Percentiles rank a stretch among this genome's conserved stretches.
Evolutionary conservation across 1,140 invertebrate species (phyloP).

Genomic region (Apis florea): DNA sequence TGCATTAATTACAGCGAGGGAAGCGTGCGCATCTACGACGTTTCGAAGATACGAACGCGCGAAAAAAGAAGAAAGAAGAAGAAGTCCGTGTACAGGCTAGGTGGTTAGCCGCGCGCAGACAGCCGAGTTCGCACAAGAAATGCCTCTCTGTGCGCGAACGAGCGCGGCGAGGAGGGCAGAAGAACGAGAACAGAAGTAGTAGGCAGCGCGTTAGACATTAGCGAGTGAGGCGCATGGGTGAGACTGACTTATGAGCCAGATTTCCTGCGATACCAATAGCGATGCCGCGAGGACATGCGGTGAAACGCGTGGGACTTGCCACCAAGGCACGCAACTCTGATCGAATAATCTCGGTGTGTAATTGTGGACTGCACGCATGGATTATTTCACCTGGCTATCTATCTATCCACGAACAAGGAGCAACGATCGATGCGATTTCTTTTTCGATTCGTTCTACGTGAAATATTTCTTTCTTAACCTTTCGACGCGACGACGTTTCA

Average conservation of each 20-base stretch:
- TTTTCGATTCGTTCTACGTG: too few species aligned
- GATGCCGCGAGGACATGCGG: slow-evolving; percentile 52
- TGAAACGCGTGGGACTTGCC: slow-evolving; percentile 55
- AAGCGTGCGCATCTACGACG: slow-evolving; percentile 55
- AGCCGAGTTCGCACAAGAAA: slow-evolving; percentile 27
- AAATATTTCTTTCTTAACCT: too few species aligned
- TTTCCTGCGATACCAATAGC: slow-evolving; percentile 53
- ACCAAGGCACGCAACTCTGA: slow-evolving; percentile 35
- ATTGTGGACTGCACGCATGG: slow-evolving; percentile 4
- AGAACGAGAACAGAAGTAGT: slow-evolving; percentile 31
- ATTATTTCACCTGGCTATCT: neutral
- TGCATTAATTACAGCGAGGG: slow-evolving; percentile 65
- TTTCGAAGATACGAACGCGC: slow-evolving; percentile 50
- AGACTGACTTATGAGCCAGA: slow-evolving; percentile 65
- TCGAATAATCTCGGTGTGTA: slow-evolving; percentile 25
- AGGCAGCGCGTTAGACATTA: slow-evolving; percentile 53
- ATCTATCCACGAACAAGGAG: neutral
- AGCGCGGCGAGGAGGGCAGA: slow-evolving; percentile 36
- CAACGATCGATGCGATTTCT: neutral
- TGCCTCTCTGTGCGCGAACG: neutral
- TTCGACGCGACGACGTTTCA: too few species aligned
- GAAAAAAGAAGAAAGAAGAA: slow-evolving; percentile 3
- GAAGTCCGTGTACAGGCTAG: neutral
- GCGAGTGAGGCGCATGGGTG: slow-evolving; percentile 54
- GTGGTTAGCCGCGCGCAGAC: slow-evolving; percentile 10